These are phyloP conservation scores for Drosophila truncata DNA, from an alignment of 1,140 invertebrate species.

Conservation along the genomic window DNA sequence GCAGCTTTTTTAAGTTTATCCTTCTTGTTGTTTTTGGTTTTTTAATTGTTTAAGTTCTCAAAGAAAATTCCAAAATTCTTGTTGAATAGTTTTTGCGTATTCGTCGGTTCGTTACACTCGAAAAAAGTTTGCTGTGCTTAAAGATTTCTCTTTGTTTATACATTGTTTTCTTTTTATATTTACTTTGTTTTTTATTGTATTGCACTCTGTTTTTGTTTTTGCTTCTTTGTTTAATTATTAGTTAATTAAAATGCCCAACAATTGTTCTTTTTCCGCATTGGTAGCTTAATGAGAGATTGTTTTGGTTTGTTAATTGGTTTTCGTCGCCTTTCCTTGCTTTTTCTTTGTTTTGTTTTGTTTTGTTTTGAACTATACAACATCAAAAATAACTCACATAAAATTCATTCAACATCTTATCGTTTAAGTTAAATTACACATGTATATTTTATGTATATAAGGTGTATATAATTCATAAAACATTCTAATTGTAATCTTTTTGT, in stretches of 20 bases:
- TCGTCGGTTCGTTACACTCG: conserved; percentile 36
- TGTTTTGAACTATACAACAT: conserved; percentile 71
- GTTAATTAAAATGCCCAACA: conserved; percentile 63
- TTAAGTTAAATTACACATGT: conserved; percentile 48
- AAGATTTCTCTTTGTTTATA: conserved; percentile 24
- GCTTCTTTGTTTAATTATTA: conserved; percentile 11
- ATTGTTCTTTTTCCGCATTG: conserved; percentile 39
- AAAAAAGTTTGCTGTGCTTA: conserved; percentile 43
- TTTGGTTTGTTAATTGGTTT: conserved; percentile 42
- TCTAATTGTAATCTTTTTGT: conserved; percentile 72
- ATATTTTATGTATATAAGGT: conserved; percentile 66
- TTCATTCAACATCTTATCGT: conserved; percentile 75
- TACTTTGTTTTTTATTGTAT: conserved; percentile 63
- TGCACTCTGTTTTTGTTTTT: conserved; percentile 52
- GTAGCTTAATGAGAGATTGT: conserved; percentile 47
- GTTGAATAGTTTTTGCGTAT: conserved; percentile 27
- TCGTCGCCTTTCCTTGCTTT: conserved; percentile 6
- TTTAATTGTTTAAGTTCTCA: conserved; percentile 42
- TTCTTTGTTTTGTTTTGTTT: conserved; percentile 20
- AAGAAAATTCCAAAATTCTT: conserved; percentile 39
- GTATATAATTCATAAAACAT: conserved; percentile 83
- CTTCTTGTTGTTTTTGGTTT: conserved; percentile 10
- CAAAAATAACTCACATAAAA: conserved; percentile 81
- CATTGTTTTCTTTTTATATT: conserved; percentile 19
- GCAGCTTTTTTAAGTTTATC: conserved; percentile 35